Evolutionary conservation across 1,140 invertebrate species (phyloP).

Genomic region (Trypoxylus dichotomus): DNA sequence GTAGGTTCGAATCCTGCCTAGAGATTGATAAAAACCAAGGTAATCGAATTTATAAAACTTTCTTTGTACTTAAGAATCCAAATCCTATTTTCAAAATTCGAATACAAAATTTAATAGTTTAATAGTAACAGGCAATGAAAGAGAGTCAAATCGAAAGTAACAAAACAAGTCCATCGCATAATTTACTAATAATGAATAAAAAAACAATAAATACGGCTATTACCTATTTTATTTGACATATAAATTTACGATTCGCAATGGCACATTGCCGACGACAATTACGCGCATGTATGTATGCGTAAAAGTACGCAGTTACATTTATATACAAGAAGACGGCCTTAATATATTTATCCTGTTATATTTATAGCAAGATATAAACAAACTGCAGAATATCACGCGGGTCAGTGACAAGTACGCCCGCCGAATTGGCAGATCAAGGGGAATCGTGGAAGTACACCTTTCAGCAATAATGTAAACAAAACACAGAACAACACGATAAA

Average conservation of each 20-base stretch:
- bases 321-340: constrained; percentile 31
- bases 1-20: too few species aligned
- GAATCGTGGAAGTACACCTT: neutral
- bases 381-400: constrained; percentile 31
- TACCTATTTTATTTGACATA: constrained; percentile 37
- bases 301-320: neutral
- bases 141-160: too few species aligned
- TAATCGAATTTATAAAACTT: too few species aligned
- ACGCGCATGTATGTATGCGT: neutral
- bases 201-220: neutral
- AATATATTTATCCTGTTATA: constrained; percentile 40
- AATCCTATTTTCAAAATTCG: too few species aligned
- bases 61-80: too few species aligned
- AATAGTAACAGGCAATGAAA: too few species aligned
- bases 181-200: too few species aligned
- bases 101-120: too few species aligned
- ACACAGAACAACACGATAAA: too few species aligned
- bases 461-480: neutral
- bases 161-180: too few species aligned
- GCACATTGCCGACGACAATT: neutral
- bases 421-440: neutral
- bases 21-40: too few species aligned
- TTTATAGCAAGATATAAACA: constrained; percentile 38
- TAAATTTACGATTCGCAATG: constrained; percentile 36
- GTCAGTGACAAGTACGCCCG: constrained; percentile 31